A percentile compares a stretch with the other conserved stretches of the same genome.
phyloP scores from a whole-genome alignment of 2,888 invertebrate species.

The Drosophila aldrichi region DNA sequence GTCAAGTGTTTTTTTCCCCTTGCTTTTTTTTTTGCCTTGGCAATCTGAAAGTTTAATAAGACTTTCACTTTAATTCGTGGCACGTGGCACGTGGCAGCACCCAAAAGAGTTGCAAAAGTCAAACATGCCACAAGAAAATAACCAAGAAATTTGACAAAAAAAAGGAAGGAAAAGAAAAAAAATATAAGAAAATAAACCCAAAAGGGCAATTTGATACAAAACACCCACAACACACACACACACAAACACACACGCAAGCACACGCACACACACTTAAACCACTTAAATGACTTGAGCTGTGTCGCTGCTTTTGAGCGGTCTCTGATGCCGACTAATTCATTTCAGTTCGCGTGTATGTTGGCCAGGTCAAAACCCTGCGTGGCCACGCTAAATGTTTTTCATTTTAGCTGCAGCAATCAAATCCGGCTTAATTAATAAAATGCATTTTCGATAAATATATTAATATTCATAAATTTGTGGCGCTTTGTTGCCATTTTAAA shows the following conservation, averaged over 20 bases:
- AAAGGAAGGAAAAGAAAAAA: neutral
- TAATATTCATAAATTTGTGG: conserved; percentile 28
- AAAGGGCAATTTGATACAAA: conserved; percentile 45
- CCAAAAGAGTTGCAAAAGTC: conserved; percentile 50
- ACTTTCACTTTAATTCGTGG: conserved; percentile 58
- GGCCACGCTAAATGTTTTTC: conserved; percentile 3
- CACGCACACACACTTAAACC: neutral
- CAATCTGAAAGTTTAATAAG: conserved; percentile 58
- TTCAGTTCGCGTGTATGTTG: conserved; percentile 44
- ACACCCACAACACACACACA: conserved; percentile 6
- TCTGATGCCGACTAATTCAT: conserved; percentile 57
- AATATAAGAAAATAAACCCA: conserved; percentile 24
- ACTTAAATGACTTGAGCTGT: conserved; percentile 44
- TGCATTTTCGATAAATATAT: conserved; percentile 21
- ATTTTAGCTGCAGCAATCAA: conserved; percentile 6
- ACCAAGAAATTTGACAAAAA: conserved; percentile 27
- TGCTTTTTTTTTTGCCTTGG: neutral
- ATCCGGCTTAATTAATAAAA: conserved; percentile 35
- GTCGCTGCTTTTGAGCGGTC: conserved; percentile 3
- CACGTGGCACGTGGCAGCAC: conserved; percentile 40
- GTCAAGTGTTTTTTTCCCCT: conserved; percentile 41
- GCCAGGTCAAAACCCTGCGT: conserved; percentile 26
- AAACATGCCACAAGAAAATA: conserved; percentile 33
- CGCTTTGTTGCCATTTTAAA: conserved; percentile 13
- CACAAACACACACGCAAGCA: neutral